phyloP scores from a whole-genome alignment of 2,888 invertebrate species.

The Halictus ligatus region DNA sequence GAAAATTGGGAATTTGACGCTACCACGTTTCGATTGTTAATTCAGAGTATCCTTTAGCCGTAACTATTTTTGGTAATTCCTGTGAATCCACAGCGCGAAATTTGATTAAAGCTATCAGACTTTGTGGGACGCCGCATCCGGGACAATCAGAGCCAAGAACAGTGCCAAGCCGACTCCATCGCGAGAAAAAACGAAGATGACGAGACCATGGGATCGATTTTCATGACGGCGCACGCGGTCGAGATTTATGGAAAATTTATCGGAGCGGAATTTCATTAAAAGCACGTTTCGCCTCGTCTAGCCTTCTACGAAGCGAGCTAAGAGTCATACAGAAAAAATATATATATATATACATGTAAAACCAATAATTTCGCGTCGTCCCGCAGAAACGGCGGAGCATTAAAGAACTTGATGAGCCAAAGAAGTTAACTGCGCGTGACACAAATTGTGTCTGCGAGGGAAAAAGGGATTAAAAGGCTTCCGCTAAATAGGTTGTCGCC shows the following conservation, averaged over 20 bases:
- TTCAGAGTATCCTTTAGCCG: too few species aligned
- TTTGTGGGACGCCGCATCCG: neutral
- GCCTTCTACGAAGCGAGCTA: neutral
- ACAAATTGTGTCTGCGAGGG: conserved; percentile 37
- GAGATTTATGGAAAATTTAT: conserved; percentile 12
- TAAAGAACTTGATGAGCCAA: conserved; percentile 39
- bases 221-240: neutral
- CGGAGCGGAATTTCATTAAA: conserved; percentile 15
- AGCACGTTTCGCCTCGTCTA: neutral
- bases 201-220: neutral
- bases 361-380: conserved; percentile 35
- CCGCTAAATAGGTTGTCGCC: conserved; percentile 45
- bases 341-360: neutral
- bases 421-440: conserved; percentile 50
- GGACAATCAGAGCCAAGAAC: neutral
- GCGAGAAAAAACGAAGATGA: neutral
- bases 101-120: neutral
- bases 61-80: neutral
- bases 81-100: neutral
- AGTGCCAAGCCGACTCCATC: neutral
- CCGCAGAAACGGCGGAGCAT: conserved; percentile 15
- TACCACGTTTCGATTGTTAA: too few species aligned
- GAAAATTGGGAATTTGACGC: too few species aligned
- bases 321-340: conserved; percentile 16
- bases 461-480: conserved; percentile 44